Conservation (phyloP, 2,113 vertebrate species). For the Oncorhynchus mykiss region DNA sequence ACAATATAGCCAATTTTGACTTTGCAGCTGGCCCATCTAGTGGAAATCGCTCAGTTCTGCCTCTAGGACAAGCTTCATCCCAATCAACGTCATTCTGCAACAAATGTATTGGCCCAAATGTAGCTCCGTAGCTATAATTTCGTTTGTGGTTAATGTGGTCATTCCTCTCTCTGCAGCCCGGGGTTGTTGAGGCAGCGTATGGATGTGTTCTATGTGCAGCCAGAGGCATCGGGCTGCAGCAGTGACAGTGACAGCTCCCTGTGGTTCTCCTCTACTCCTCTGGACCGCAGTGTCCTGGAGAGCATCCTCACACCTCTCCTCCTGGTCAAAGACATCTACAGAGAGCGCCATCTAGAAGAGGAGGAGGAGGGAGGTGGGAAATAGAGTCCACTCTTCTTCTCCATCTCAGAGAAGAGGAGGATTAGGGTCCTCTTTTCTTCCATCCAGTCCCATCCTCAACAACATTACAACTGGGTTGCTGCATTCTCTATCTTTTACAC, state of each 20-base stretch:
- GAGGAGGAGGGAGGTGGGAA: constrained; percentile 53
- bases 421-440: constrained; percentile 10
- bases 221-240: constrained; percentile 59
- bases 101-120: too few species aligned
- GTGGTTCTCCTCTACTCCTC: constrained; percentile 87
- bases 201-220: constrained; percentile 93
- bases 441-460: background rate
- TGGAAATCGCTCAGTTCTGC: too few species aligned
- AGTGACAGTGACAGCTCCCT: constrained; percentile 67
- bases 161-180: constrained; percentile 71
- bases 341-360: constrained; percentile 79
- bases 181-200: constrained; percentile 83
- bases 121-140: background rate
- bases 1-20: too few species aligned
- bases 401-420: constrained; percentile 8
- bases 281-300: constrained; percentile 87
- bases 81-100: too few species aligned
- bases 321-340: constrained; percentile 92
- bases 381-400: background rate
- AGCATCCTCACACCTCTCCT: constrained; percentile 92
- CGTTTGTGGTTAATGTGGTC: background rate
- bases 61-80: too few species aligned
- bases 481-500: background rate
- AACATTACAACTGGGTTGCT: background rate
- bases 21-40: too few species aligned